Evolutionary conservation across 2,113 vertebrate genomes (phyloP), one percentile per base, ranked within the genome.

Genomic region (Dicrurus megarhynchus): DNA sequence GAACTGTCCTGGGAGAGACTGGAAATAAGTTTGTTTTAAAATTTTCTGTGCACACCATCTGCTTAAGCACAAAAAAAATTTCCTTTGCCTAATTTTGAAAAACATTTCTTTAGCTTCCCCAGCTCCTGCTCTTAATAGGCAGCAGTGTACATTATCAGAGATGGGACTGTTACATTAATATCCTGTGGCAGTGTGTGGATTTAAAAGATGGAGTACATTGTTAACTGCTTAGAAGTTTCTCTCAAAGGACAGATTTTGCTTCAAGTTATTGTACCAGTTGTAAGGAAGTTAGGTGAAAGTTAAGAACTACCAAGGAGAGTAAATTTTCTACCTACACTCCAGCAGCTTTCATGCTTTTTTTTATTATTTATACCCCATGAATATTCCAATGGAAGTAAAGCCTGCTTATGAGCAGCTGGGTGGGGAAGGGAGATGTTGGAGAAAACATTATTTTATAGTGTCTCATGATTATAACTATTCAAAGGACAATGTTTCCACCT

Each of bases 321-420:
- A 65, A 61, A 65, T 90, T 83, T 90, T 87, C 71, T 83, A 81
- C 85, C 56, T 85, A 24, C 18, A 7, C 21, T 53, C 20, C 53
- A 28, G 56, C 4, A 26, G 46, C 63, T 79, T 89, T 91, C 9
- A 14, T 74, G 50, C 33, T 59, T 37, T 69, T 69, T 71, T 88
- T 57, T 7, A 83, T 96, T 88, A 91, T 95, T 96, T 94, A 78
- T 93, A 52, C 52, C 3, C n/a, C 23, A 94, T 90, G 68, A 97
- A 96, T 93, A 93, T 89, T 94, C 69, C 57, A 87, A 46, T 93
- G 41, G 53, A 89, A 73, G 53, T 77, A 65, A 82, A 89, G 12
- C 19, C 57, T 89, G 18, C n/a, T 92, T 89, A 23, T 35, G 44
- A 89, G 41, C 11, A 44, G 65, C 47, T 0, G 1, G 16, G 15